Base-by-base conservation (phyloP, 2,888 invertebrate species). In the Drosophila ustulata region DNA sequence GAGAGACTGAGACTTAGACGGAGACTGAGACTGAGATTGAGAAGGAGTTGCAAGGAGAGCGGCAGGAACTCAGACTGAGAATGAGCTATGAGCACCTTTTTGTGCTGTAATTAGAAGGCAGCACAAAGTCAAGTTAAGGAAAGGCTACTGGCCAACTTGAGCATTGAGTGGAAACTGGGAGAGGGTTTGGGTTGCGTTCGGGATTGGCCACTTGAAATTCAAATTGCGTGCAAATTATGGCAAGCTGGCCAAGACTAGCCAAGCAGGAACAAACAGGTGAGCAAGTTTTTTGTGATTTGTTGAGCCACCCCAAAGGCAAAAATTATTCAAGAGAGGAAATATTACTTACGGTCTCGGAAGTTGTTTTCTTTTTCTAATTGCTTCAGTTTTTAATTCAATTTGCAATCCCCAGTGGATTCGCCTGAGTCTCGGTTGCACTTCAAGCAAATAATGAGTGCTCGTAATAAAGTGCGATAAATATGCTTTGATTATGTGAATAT, bases 131-230 rank as follows among this genome's bases (percentile, higher is more conserved):
- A 63, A 59, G 75, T 56, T n/a, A 50, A 56, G 49, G 32, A 23
- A 26, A 50, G 57, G 39, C 46, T 28, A 18, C 45, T 45, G 45
- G 39, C 4, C 25, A 43, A 34, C 45, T 34, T 26, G 32, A 67
- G 71, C 28, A 46, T 78, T 71, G 72, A 75, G 75, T 76, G 55
- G 51, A 51, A 56, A 78, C 45, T 47, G 46, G 49, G 23, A 4
- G 11, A 30, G 11, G 45, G 45, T 11, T 25, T 32, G 30, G 8
- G n/a, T 50, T 53, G 30, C 41, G 25, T 26, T 32, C 37, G 66
- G 82, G 66, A 73, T 85, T 76, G 82, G 86, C 77, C 96, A 96
- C 76, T 96, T 96, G 95, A 96, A 96, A 92, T 96, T 96, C 89
- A 90, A 91, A 89, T 90, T 90, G 84, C 87, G 88, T 80, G 84